These are phyloP conservation scores for Hydractinia symbiolongicarpus DNA, from an alignment of 30 jellyfish, hydroid and myxozoan species.

Conservation along the genomic window DNA sequence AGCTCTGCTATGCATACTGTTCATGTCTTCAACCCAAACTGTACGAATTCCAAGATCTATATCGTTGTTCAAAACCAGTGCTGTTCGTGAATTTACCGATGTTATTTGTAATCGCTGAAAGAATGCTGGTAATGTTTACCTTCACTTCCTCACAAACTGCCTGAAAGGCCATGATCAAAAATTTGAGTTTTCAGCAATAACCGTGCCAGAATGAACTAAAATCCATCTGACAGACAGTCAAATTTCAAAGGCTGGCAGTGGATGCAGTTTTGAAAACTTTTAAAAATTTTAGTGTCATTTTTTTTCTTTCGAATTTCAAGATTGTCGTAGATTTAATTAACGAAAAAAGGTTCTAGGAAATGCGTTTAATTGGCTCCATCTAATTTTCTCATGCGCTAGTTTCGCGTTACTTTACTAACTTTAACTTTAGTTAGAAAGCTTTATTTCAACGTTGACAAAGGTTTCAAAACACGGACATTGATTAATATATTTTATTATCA, in stretches of 20 bases:
- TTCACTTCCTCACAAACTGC: constrained; percentile 18
- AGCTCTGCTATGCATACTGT: constrained; percentile 2
- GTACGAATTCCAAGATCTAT: constrained; percentile 7
- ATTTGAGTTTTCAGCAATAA: constrained; percentile 10
- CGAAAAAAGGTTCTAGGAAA: too few species aligned
- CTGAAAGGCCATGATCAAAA: constrained; percentile 12
- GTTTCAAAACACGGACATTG: too few species aligned
- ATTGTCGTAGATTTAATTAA: too few species aligned
- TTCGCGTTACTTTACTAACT: too few species aligned
- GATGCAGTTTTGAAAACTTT: not conserved
- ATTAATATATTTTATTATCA: too few species aligned
- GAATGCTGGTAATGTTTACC: constrained; percentile 26
- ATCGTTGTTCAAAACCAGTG: constrained; percentile 38
- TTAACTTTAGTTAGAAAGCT: too few species aligned
- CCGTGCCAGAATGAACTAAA: constrained; percentile 3
- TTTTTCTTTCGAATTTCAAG: too few species aligned
- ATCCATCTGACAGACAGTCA: constrained; percentile 16
- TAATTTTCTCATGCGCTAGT: too few species aligned
- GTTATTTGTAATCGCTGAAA: constrained; percentile 32
- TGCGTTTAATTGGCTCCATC: too few species aligned
- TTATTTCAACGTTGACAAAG: too few species aligned
- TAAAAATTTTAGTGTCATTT: too few species aligned
- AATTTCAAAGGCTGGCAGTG: not conserved
- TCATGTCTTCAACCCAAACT: constrained; percentile 20
- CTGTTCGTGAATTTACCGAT: constrained; percentile 45